phyloP scores from a whole-genome alignment of 2,113 vertebrate species.

The Pygoscelis adeliae region DNA sequence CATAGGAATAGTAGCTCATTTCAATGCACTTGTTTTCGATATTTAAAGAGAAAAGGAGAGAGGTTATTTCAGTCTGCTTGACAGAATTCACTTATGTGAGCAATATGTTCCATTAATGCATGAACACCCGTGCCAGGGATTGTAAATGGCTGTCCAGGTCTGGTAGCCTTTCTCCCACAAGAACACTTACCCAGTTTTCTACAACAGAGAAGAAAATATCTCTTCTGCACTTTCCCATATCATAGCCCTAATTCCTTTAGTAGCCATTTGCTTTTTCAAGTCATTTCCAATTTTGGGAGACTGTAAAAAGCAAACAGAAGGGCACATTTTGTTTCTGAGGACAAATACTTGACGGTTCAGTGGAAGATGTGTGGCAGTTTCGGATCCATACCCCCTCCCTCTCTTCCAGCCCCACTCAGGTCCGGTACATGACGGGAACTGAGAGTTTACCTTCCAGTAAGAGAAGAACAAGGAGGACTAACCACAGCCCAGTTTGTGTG shows the following conservation, averaged over 20 bases:
- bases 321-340: background rate
- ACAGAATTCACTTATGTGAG: slow-evolving; percentile 21
- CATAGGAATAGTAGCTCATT: slow-evolving; percentile 28
- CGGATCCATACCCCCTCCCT: background rate
- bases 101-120: background rate
- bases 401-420: background rate
- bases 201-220: background rate
- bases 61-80: slow-evolving; percentile 32
- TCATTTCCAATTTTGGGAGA: background rate
- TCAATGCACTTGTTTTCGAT: slow-evolving; percentile 37
- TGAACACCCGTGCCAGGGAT: background rate
- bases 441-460: background rate
- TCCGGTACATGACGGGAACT: background rate
- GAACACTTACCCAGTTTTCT: background rate
- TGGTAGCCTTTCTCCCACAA: background rate
- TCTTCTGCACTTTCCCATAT: background rate
- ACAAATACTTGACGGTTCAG: background rate
- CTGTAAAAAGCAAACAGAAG: background rate
- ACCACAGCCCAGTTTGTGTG: background rate
- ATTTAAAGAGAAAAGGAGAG: slow-evolving; percentile 30
- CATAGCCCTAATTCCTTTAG: background rate
- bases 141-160: background rate
- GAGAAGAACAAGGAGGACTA: background rate
- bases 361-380: background rate
- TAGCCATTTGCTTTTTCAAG: background rate